Evolutionary conservation across 2,888 invertebrate genomes (phyloP).

Genomic region (Hirtodrosophila trivittata): DNA sequence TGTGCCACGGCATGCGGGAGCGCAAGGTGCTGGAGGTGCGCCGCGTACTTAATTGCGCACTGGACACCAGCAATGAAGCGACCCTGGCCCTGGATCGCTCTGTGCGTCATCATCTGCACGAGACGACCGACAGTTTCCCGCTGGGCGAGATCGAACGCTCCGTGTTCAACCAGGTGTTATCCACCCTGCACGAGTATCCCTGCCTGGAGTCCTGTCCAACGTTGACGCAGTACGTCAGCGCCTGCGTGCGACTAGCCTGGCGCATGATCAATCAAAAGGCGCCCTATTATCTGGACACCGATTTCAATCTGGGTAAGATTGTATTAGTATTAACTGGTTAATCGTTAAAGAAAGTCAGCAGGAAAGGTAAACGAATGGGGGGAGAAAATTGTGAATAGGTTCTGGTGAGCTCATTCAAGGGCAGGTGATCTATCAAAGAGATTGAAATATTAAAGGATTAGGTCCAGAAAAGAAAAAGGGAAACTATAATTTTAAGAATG

Average conservation of each 20-base stretch:
- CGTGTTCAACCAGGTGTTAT: slow-evolving; percentile 89
- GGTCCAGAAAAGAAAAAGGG: no score
- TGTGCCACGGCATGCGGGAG: slow-evolving; percentile 88
- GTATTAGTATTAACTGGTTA: slow-evolving; percentile 3
- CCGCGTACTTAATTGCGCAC: slow-evolving; percentile 85
- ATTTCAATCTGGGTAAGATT: slow-evolving; percentile 88
- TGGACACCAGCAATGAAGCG: slow-evolving; percentile 84
- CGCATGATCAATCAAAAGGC: slow-evolving; percentile 90
- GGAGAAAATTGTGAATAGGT: no score
- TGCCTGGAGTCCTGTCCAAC: slow-evolving; percentile 91
- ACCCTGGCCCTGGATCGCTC: slow-evolving; percentile 85
- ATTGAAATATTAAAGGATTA: no score
- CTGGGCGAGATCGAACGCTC: slow-evolving; percentile 88
- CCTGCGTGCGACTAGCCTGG: slow-evolving; percentile 95
- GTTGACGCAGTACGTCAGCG: slow-evolving; percentile 91
- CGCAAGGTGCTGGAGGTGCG: slow-evolving; percentile 90
- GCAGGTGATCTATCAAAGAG: no score
- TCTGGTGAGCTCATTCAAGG: no score
- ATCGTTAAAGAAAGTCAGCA: no score
- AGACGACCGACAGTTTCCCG: slow-evolving; percentile 89
- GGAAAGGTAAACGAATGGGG: no score
- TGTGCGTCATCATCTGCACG: slow-evolving; percentile 87
- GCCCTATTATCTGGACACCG: slow-evolving; percentile 87
- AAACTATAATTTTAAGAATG: no score
- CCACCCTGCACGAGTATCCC: slow-evolving; percentile 96